Percentiles rank a stretch among this genome's conserved stretches.
Conservation (phyloP, 1,140 invertebrate genomes). For the Drosophila repleta region DNA sequence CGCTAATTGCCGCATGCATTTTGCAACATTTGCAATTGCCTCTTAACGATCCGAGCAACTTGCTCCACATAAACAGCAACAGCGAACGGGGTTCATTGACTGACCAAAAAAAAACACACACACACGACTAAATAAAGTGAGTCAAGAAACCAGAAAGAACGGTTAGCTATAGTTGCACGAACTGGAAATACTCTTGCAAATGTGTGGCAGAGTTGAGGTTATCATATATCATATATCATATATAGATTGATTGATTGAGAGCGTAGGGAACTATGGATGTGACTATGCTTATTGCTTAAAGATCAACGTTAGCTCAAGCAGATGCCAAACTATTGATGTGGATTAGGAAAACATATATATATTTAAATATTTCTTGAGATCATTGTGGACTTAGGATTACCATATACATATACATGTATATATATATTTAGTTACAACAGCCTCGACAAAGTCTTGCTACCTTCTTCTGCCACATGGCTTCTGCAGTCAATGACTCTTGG, state of each 20-base stretch:
- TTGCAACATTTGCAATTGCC: constrained; percentile 64
- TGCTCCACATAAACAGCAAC: constrained; percentile 53
- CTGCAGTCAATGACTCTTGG: constrained; percentile 52
- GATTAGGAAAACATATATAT: too few relatives aligned
- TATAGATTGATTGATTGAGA: too few relatives aligned
- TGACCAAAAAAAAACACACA: constrained; percentile 14
- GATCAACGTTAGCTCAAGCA: too few relatives aligned
- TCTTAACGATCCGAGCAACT: constrained; percentile 47
- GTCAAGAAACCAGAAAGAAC: not conserved
- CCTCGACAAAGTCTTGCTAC: not conserved
- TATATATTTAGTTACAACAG: not conserved
- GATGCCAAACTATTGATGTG: too few relatives aligned
- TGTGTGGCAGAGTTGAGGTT: not conserved
- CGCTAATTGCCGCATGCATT: constrained; percentile 60
- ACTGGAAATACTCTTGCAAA: not conserved
- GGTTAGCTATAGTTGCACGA: not conserved
- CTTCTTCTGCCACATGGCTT: not conserved
- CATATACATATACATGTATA: not conserved
- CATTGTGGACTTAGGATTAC: too few relatives aligned
- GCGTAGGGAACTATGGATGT: too few relatives aligned
- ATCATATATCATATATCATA: too few relatives aligned
- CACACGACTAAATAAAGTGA: not conserved
- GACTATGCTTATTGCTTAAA: too few relatives aligned
- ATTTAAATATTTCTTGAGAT: too few relatives aligned
- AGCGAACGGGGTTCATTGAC: constrained; percentile 58